These are phyloP conservation scores for Drymodes brunneopygia DNA, from an alignment of 2,113 vertebrate genomes.

Conservation along the genomic window DNA sequence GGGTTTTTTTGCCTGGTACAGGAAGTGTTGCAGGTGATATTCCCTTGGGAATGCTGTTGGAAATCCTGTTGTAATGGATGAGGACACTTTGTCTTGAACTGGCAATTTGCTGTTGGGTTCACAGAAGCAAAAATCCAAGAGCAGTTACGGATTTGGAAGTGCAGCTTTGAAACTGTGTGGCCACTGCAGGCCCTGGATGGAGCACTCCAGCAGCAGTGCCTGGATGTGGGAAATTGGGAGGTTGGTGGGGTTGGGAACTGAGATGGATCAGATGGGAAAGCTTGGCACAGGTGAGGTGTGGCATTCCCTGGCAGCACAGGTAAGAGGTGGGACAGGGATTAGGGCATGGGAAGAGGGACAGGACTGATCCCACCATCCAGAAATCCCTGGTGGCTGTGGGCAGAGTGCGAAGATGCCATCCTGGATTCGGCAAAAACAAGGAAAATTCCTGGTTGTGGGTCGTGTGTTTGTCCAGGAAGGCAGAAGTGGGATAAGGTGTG, in stretches of 20 bases:
- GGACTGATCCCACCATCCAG: not conserved
- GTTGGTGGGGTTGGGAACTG: not conserved
- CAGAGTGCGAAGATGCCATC: fast-evolving
- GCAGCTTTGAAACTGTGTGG: fast-evolving
- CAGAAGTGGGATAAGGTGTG: not conserved
- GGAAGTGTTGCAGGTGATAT: not conserved
- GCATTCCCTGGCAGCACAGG: not conserved
- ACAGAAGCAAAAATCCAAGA: not conserved
- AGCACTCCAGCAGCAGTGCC: fast-evolving
- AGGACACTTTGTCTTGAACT: not conserved
- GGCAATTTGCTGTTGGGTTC: not conserved
- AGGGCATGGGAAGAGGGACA: not conserved
- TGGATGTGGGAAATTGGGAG: not conserved
- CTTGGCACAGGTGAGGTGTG: not conserved
- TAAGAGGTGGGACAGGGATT: not conserved
- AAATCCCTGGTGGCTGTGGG: not conserved
- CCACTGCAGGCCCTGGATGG: fast-evolving
- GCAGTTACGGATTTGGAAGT: not conserved
- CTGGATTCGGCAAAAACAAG: not conserved
- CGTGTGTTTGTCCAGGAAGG: fast-evolving
- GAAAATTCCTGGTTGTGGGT: not conserved
- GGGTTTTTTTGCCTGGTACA: not conserved
- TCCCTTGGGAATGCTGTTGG: not conserved
- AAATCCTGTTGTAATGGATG: not conserved
- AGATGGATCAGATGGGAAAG: not conserved